A percentile compares a stretch with the other conserved stretches of the same genome.
phyloP scores from a whole-genome alignment of 2,888 invertebrate species.

The Erannis defoliaria region DNA sequence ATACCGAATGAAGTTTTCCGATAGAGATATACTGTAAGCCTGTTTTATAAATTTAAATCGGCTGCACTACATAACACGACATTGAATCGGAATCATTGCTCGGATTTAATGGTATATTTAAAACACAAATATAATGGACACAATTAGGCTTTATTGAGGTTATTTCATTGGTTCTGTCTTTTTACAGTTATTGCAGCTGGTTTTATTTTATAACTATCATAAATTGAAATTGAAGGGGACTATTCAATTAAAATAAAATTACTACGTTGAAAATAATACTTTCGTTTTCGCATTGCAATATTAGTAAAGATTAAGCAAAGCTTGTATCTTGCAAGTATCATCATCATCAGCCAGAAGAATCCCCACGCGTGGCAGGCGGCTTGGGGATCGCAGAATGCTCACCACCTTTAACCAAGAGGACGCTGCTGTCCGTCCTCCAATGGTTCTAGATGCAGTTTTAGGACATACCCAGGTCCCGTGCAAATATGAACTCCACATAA shows the following conservation, averaged over 20 bases:
- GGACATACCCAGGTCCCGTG: too few relatives aligned
- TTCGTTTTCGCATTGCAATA: too few relatives aligned
- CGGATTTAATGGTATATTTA: conserved; percentile 6
- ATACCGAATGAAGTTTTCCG: not conserved
- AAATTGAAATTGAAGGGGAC: conserved; percentile 10
- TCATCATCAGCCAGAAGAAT: too few relatives aligned
- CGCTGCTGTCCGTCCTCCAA: too few relatives aligned
- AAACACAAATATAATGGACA: conserved; percentile 10
- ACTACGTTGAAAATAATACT: not conserved
- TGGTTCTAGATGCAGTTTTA: too few relatives aligned
- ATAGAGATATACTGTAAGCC: not conserved
- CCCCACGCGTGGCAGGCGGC: too few relatives aligned
- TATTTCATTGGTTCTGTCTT: conserved; percentile 10
- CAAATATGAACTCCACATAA: too few relatives aligned
- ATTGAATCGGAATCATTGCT: not conserved
- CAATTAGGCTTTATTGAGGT: conserved; percentile 24
- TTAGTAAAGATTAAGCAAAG: too few relatives aligned
- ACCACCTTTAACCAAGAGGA: too few relatives aligned
- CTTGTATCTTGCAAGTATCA: too few relatives aligned
- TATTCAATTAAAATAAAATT: conserved; percentile 2
- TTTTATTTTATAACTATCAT: conserved; percentile 11
- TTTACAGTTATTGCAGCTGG: conserved; percentile 17
- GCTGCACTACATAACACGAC: not conserved
- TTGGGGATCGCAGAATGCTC: too few relatives aligned
- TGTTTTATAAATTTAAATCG: not conserved